Evolutionary conservation across 2,888 invertebrate species (phyloP), one percentile per base, ranked within the genome.

Genomic region (Diploptera punctata): DNA sequence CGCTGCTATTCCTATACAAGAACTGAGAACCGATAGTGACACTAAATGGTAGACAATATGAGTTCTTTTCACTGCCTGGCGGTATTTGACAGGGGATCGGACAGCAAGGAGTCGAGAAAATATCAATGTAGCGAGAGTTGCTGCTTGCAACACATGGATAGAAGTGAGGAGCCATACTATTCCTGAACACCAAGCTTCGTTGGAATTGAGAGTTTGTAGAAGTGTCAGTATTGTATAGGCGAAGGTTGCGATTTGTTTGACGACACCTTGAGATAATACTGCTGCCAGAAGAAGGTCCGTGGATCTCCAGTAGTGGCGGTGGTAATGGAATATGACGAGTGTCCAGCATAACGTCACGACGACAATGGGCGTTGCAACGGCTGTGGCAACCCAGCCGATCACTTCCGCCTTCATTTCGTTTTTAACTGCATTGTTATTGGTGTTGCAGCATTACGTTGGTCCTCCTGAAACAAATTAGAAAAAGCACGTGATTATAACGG

Each of bases 1-100:
- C 19, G 86, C 85, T 16, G 86, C 86, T 0, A 86, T 84, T 0
- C 86, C 87, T 1, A 87, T 86, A 78, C 86, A 84, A 1, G 84
- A 83, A 74, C 86, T 85, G 31, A 87, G 79, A 19, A 85, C 83
- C 10, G 85, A 85, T 72, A 87, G 78, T 65, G 86, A 86, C 71
- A 84, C 85, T 68, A 87, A 77, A 77, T 87, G 87, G 77, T 87
- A 87, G 38, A 83, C 79, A 29, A 84, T 79, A 73, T 84, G 84
- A 0, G 84, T 82, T 13, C 84, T 81, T 4, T 80, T 75, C 9
- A 81, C 79, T 29, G 78, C 78, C 71, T 80, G 78, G 3, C 80
- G 77, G 72, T 81, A 81, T 70, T 78, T 77, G 72, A 80, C 79
- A 1, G 81, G 81, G 78, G 80, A 81, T 43, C 79, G 77, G 16